These are phyloP conservation scores for Meteorus cinctellus DNA, from an alignment of 2,888 invertebrate genomes.

Conservation along the genomic window DNA sequence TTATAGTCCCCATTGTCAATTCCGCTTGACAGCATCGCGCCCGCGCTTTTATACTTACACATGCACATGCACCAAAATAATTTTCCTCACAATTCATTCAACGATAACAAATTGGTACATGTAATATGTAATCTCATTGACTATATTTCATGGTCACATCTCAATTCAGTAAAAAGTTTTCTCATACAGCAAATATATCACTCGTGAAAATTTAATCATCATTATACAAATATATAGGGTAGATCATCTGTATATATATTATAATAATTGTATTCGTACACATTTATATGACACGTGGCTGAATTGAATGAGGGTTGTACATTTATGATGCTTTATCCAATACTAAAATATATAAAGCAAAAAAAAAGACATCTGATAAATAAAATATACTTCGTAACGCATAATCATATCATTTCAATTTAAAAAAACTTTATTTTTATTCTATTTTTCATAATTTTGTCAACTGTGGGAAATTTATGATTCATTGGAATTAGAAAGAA, in stretches of 20 bases:
- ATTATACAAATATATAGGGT: background rate
- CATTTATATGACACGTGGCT: slow-evolving; percentile 8
- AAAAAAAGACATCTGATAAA: too few species aligned
- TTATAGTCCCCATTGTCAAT: slow-evolving; percentile 11
- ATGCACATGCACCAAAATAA: slow-evolving; percentile 6
- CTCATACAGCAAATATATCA: too few species aligned
- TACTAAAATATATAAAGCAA: background rate
- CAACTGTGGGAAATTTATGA: too few species aligned
- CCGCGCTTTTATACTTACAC: background rate
- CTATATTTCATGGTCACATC: background rate
- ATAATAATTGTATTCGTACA: background rate
- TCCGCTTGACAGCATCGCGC: background rate
- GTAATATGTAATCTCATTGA: background rate
- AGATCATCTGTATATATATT: background rate
- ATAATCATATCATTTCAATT: too few species aligned
- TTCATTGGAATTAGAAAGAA: too few species aligned
- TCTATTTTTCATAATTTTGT: too few species aligned
- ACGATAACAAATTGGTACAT: background rate
- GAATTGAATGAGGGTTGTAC: background rate
- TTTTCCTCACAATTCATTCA: background rate
- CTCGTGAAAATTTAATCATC: background rate
- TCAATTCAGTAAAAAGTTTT: background rate
- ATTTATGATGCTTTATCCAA: background rate
- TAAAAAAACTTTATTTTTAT: too few species aligned
- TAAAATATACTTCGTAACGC: too few species aligned